A percentile compares a stretch with the other conserved stretches of the same genome.
Conservation (phyloP, 1,140 invertebrate genomes). For the Psix sp. region DNA sequence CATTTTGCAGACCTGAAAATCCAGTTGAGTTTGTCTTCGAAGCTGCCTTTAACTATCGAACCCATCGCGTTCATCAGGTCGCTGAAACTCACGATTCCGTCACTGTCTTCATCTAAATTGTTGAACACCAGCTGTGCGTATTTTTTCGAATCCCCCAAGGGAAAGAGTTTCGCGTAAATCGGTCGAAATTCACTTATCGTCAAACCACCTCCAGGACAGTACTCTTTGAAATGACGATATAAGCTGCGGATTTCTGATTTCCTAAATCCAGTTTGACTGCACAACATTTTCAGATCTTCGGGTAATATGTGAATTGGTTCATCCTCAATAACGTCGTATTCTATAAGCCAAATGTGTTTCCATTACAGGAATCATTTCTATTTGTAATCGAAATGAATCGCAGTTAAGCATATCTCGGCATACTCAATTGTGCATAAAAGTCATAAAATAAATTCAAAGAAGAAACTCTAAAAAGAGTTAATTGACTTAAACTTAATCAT, state of each 20-base stretch:
- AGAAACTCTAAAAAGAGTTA: no score
- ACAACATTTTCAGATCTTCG: constrained; percentile 58
- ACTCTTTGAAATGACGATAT: constrained; percentile 69
- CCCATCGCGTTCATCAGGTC: constrained; percentile 64
- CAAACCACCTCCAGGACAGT: constrained; percentile 64
- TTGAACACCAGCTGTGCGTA: constrained; percentile 70
- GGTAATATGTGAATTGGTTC: constrained; percentile 56
- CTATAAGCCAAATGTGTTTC: constrained; percentile 7
- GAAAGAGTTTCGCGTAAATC: constrained; percentile 69
- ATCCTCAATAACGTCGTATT: constrained; percentile 29
- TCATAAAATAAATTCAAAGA: no score
- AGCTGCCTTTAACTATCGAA: constrained; percentile 63
- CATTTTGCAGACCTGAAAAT: constrained; percentile 65
- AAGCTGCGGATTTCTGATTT: constrained; percentile 66
- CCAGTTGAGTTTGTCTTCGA: constrained; percentile 68
- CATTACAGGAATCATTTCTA: no score
- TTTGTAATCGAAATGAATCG: no score
- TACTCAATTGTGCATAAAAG: no score
- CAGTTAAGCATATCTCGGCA: no score
- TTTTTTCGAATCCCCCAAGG: constrained; percentile 65
- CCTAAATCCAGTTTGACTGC: constrained; percentile 64
- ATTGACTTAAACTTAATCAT: no score
- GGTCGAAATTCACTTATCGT: constrained; percentile 63
- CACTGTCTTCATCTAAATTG: constrained; percentile 64
- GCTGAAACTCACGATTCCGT: constrained; percentile 68